These are phyloP conservation scores for Gnathonemus echidnorhynchus DNA, from an alignment of 2,113 vertebrate genomes.

Conservation along the genomic window DNA sequence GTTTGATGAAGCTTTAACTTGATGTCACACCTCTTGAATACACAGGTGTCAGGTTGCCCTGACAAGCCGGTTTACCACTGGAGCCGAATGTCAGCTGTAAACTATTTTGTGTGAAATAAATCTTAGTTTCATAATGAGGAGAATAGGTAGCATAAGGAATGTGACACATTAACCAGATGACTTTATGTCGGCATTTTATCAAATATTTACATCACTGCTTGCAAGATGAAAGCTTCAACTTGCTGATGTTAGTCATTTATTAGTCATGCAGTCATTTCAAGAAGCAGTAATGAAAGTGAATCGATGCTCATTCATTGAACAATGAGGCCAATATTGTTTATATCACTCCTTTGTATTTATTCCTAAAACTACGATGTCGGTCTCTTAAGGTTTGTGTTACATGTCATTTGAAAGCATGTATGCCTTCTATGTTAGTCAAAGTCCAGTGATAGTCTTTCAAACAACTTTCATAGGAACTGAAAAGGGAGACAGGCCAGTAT, in stretches of 20 bases:
- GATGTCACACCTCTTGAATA: not conserved
- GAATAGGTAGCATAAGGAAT: not conserved
- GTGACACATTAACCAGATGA: not conserved
- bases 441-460: not conserved
- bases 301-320: not conserved
- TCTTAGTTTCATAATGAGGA: not conserved
- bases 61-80: not conserved
- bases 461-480: not conserved
- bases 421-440: not conserved
- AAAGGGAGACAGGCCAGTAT: not conserved
- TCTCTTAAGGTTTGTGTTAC: not conserved
- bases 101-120: not conserved
- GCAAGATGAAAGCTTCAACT: not conserved
- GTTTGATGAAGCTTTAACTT: not conserved
- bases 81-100: not conserved
- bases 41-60: not conserved
- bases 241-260: not conserved
- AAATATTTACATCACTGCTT: not conserved
- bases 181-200: not conserved
- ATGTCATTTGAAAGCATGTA: not conserved
- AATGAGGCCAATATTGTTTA: not conserved
- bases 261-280: not conserved
- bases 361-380: not conserved
- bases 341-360: not conserved
- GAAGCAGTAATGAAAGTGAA: not conserved